Evolutionary conservation across 2,888 invertebrate genomes (phyloP).

Genomic region (Erebia aethiops): DNA sequence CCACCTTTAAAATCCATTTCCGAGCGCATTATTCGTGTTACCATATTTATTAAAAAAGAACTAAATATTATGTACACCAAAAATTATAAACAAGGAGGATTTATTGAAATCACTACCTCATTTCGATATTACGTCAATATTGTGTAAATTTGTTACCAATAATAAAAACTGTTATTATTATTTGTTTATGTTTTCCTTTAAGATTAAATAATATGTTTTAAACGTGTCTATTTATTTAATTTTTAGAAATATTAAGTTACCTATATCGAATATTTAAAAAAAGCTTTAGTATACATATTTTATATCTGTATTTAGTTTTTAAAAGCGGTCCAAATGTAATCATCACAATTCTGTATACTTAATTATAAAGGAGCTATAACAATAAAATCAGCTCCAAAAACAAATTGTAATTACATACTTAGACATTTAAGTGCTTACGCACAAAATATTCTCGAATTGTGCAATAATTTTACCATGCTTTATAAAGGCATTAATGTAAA

Average conservation of each 20-base stretch:
- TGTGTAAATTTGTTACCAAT: constrained; percentile 32
- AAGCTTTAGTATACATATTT: constrained; percentile 2
- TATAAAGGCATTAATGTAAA: constrained; percentile 9
- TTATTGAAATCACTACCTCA: constrained; percentile 58
- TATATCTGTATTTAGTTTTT: constrained; percentile 17
- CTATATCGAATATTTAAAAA: constrained; percentile 19
- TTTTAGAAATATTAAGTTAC: constrained; percentile 24
- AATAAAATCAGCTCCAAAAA: neutral
- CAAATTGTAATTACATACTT: constrained; percentile 1
- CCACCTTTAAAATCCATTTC: constrained; percentile 51
- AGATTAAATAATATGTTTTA: constrained; percentile 20
- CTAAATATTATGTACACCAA: constrained; percentile 27
- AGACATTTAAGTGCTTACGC: constrained; percentile 43
- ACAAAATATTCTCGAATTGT: constrained; percentile 35
- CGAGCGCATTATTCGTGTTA: constrained; percentile 36
- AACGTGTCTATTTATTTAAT: constrained; percentile 18
- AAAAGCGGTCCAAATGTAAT: constrained; percentile 20
- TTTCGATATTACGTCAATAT: constrained; percentile 44
- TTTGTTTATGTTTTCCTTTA: constrained; percentile 25
- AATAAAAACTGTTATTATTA: constrained; percentile 7
- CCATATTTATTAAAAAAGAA: constrained; percentile 32
- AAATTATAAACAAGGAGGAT: constrained; percentile 39
- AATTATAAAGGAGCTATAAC: constrained; percentile 7
- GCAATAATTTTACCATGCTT: constrained; percentile 12
- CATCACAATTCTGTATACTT: constrained; percentile 7